Evolutionary conservation across 2,797 vertebrate genomes (phyloP), one percentile per base, ranked within the genome.

Genomic region (Selene dorsalis): DNA sequence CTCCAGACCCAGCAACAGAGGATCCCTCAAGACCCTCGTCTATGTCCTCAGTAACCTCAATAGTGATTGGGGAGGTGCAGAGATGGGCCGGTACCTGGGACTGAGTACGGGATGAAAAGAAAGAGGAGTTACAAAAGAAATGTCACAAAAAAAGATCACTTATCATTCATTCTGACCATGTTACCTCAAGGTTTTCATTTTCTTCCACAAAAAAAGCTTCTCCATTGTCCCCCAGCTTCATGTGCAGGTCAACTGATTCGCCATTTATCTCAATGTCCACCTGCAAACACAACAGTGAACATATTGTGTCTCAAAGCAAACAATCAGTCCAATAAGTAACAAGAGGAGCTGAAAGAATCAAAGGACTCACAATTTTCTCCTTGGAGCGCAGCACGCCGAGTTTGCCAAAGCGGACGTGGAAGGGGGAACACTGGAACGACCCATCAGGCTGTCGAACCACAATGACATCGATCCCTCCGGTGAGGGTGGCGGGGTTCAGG

Each of bases 231-330:
- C 97, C 97, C 52, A 99, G 92, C 88, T 97, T 98, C 98, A 99
- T 99, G 57, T 96, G 97, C 87, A 99, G 92, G 80, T 97, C 95
- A 35, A 98, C 96, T 0, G 96, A 91, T 75, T 98, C 95, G 6
- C 97, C 97, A 0, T 98, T 99, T 81, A 99, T 94, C 93, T 98
- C 96, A 62, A 99, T 97, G 81, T 99, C 98, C 77, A 99, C 97
- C 98, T 99, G 80, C 17, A 87, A 61, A 55, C 24, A 79, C 22
- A 85, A 14, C 0, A 10, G 30, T 38, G 16, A 67, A 28, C 11
- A 4, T 3, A 18, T 2, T 22, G 20, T 5, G 4, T 69, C 43
- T 60, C 14, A 41, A 6, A 66, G 8, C 2, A 22, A 63, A 30
- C 32, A 18, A 16, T 2, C 20, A 16, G 18, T 4, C 20, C 9